phyloP scores from a whole-genome alignment of 2,797 vertebrate species.

The Schizothorax lantsangensis region DNA sequence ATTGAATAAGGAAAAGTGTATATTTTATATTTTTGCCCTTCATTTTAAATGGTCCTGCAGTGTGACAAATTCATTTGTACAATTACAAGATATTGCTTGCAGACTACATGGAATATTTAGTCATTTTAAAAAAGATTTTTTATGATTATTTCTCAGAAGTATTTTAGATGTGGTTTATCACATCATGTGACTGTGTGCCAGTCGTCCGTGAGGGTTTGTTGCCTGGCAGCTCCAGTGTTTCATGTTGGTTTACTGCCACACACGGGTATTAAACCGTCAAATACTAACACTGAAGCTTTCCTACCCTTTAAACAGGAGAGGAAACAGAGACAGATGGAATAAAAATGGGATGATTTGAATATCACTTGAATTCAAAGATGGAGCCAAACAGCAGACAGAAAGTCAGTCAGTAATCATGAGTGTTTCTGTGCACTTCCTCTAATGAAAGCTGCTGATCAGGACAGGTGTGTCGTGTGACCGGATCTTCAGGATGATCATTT shows the following conservation, averaged over 20 bases:
- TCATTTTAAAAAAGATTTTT: too few relatives aligned
- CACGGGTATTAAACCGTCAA: background rate
- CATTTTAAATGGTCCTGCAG: background rate
- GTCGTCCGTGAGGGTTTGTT: background rate
- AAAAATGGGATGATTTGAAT: conserved; percentile 10
- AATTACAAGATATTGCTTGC: too few relatives aligned
- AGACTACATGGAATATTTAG: background rate
- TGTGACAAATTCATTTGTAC: background rate
- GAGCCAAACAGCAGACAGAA: background rate
- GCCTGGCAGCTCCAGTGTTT: background rate
- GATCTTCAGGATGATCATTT: background rate
- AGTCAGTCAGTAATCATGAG: background rate
- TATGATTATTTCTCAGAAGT: too few relatives aligned
- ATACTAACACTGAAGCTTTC: too few relatives aligned
- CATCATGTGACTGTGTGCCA: background rate
- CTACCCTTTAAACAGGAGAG: background rate
- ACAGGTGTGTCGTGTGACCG: background rate
- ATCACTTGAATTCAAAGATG: conserved; percentile 31
- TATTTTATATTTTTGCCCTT: background rate
- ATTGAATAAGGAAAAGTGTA: background rate
- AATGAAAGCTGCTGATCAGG: background rate
- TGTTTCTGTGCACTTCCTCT: background rate
- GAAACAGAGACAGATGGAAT: background rate
- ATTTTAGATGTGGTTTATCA: background rate
- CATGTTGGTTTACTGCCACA: background rate